These are phyloP conservation scores for Mesochorus sp. DNA, from an alignment of 2,888 invertebrate genomes.

Conservation along the genomic window DNA sequence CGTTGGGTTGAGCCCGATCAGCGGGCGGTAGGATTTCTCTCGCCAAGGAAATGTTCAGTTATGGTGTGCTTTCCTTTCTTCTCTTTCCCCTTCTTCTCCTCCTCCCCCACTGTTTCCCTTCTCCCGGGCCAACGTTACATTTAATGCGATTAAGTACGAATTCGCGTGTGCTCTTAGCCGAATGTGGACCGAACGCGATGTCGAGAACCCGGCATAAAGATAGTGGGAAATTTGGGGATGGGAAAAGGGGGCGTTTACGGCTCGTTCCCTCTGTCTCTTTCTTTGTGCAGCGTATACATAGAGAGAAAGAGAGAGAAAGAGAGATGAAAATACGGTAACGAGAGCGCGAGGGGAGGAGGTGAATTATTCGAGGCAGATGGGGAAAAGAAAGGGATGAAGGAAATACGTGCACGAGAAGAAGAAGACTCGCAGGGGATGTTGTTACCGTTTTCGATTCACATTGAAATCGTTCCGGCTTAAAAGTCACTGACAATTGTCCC, in stretches of 20 bases:
- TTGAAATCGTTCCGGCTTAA: no score
- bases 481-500: no score
- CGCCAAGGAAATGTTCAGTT: conserved; percentile 49
- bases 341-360: conserved; percentile 11
- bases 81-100: conserved; percentile 20
- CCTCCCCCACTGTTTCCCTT: conserved; percentile 3
- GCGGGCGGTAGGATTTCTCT: conserved; percentile 55
- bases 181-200: conserved; percentile 68
- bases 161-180: conserved; percentile 74
- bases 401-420: conserved; percentile 1
- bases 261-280: not conserved
- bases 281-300: not conserved
- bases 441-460: not conserved
- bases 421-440: not conserved
- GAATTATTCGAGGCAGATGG: conserved; percentile 31
- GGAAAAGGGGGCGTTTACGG: conserved; percentile 12
- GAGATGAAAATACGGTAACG: not conserved
- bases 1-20: conserved; percentile 28
- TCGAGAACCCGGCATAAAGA: conserved; percentile 50
- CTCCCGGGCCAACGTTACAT: conserved; percentile 60
- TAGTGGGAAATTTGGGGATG: conserved; percentile 8
- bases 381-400: not conserved
- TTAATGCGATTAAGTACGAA: conserved; percentile 75
- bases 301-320: not conserved
- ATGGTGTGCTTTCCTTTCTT: conserved; percentile 48